Evolutionary conservation across 2,888 invertebrate genomes (phyloP), one percentile per base, ranked within the genome.

Genomic region (Pyrochroa serraticornis): DNA sequence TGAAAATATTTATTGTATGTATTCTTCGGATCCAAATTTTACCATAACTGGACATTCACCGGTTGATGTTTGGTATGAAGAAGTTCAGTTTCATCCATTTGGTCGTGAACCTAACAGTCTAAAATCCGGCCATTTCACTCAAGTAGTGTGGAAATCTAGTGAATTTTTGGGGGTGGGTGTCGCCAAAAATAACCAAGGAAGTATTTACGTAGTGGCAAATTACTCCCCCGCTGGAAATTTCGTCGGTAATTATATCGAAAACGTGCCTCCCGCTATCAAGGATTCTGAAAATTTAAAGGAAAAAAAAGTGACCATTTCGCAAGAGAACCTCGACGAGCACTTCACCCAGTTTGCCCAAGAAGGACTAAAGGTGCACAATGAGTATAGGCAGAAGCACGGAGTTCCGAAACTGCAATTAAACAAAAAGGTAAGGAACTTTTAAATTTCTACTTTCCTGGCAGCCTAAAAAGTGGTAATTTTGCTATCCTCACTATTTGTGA

Each of bases 181-280:
- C 67, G 87, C 89, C 0, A 82, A 83, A 61, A 85, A 87, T 53
- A 85, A 86, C 50, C 88, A 89, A 57, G 93, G 91, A 30, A 88
- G 86, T 73, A 84, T 88, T 64, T 92, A 88, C 75, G 93, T 96
- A 0, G 96, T 97, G 0, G 93, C 91, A 33, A 92, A 94, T 77
- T 97, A 97, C 76, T 86, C 85, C 69, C 97, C 97, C 0, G 90
- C 95, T 0, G 97, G 96, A 1, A 97, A 97, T 77, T 87, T 90
- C 64, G 82, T 88, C 38, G 91, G 90, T 1, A 86, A 87, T 70
- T 93, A 89, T 71, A 81, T 84, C 9, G 84, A 84, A 22, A 92
- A 92, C 76, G 92, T 93, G 7, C 87, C 85, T 8, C 87, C 89
- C 33, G 63, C 71, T 10, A 78, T 85, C 46, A 78, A 78, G 22